A percentile compares a stretch with the other conserved stretches of the same genome.
phyloP scores from a whole-genome alignment of 2,113 vertebrate genomes.

The Plecotus auritus region DNA sequence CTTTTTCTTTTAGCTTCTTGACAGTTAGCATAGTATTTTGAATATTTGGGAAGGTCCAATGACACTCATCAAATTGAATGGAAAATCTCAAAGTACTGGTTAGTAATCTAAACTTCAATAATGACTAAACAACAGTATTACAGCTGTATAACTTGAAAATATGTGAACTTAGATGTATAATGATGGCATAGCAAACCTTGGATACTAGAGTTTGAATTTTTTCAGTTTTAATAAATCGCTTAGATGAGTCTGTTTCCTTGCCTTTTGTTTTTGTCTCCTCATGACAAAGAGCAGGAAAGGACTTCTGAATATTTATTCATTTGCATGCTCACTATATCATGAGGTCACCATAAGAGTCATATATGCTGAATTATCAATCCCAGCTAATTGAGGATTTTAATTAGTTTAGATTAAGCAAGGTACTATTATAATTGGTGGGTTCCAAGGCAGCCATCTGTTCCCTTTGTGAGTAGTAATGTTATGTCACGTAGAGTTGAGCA shows the following conservation, averaged over 20 bases:
- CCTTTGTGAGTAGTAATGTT: slow-evolving; percentile 23
- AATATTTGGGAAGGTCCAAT: slow-evolving; percentile 6
- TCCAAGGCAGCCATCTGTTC: slow-evolving; percentile 14
- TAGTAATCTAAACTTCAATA: background rate
- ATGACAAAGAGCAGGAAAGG: background rate
- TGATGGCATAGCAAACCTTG: background rate
- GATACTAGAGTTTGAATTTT: background rate
- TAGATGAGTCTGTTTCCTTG: background rate
- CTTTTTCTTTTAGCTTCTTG: background rate
- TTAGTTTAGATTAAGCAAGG: slow-evolving; percentile 39
- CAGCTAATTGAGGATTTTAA: slow-evolving; percentile 44
- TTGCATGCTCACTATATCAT: slow-evolving; percentile 1
- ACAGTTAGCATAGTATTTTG: background rate
- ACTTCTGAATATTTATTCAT: background rate
- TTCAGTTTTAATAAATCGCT: background rate
- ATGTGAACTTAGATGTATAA: background rate
- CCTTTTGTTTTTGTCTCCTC: background rate
- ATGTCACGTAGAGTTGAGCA: background rate
- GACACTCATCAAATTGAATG: background rate
- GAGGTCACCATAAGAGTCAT: background rate
- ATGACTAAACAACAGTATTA: background rate
- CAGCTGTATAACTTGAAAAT: background rate
- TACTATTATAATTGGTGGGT: slow-evolving; percentile 33
- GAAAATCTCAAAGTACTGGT: background rate
- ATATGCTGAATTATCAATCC: slow-evolving; percentile 23